Evolutionary conservation across 2,113 vertebrate genomes (phyloP).

Genomic region (human): DNA sequence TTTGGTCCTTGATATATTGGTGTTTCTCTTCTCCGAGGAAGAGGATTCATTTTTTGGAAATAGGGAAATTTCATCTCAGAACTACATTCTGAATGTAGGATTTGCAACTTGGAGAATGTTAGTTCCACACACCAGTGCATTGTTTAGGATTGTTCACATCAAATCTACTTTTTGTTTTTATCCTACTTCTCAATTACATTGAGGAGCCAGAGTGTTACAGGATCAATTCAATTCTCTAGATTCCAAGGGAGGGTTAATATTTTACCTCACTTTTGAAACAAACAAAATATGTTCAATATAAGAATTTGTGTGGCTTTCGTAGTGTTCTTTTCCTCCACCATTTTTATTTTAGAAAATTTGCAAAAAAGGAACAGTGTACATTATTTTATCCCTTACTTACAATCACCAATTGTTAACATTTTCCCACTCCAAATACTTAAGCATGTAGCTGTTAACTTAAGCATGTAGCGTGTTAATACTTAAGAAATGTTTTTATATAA

Average conservation of each 20-base stretch:
- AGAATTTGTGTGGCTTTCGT: background rate
- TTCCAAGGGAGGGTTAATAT: background rate
- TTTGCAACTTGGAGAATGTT: background rate
- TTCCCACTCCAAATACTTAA: background rate
- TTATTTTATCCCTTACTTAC: background rate
- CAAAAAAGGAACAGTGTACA: background rate
- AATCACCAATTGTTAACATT: background rate
- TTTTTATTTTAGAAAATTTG: background rate
- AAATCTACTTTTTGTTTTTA: background rate
- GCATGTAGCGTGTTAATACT: no score
- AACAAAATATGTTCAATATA: background rate
- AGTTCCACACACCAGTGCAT: background rate
- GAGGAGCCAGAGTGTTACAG: background rate
- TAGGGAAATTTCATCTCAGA: background rate
- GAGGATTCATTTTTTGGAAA: background rate
- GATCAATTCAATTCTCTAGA: background rate
- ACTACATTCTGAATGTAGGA: background rate
- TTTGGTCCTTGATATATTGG: background rate
- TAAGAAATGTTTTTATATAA: background rate
- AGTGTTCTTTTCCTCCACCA: background rate
- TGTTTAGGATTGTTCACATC: background rate
- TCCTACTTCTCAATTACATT: background rate
- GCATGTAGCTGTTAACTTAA: background rate
- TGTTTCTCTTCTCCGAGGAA: background rate
- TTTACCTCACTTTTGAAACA: constrained; percentile 3